A percentile compares a stretch with the other conserved stretches of the same genome.
These are phyloP conservation scores for Drosophila tanythrix DNA, from an alignment of 2,888 invertebrate species.

Conservation along the genomic window DNA sequence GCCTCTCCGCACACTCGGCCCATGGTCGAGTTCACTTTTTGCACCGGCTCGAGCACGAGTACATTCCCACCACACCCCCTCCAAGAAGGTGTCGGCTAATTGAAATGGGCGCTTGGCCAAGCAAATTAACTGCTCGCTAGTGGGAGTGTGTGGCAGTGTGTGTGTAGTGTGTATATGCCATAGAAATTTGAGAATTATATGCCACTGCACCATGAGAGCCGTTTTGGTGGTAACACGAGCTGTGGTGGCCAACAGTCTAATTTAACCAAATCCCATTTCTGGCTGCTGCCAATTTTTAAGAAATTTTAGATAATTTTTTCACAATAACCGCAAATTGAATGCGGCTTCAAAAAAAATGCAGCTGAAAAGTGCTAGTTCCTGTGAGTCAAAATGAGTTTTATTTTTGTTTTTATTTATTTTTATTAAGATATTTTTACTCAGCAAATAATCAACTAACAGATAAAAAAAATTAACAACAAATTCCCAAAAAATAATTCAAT, in stretches of 20 bases:
- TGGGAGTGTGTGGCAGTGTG: conserved; percentile 8
- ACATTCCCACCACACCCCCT: background rate
- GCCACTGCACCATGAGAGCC: conserved; percentile 60
- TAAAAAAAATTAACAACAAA: background rate
- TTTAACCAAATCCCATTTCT: background rate
- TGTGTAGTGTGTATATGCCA: conserved; percentile 5
- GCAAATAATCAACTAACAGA: background rate
- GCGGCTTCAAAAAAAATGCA: background rate
- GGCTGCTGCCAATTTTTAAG: background rate
- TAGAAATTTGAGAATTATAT: conserved; percentile 65
- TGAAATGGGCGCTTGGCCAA: conserved; percentile 57
- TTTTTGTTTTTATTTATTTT: too few relatives aligned
- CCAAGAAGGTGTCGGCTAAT: conserved; percentile 68
- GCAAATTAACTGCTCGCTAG: background rate
- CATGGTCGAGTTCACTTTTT: conserved; percentile 39
- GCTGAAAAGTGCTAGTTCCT: background rate
- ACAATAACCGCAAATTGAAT: background rate
- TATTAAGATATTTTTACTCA: background rate
- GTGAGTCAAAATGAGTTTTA: background rate
- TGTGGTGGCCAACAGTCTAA: conserved; percentile 23
- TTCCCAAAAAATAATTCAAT: background rate
- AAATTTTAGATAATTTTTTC: background rate
- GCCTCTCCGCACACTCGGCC: conserved; percentile 6
- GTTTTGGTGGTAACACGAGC: conserved; percentile 27
- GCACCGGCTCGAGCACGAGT: conserved; percentile 14